Conservation (phyloP, 2,888 invertebrate genomes). For the Pristionchus arcanus region DNA sequence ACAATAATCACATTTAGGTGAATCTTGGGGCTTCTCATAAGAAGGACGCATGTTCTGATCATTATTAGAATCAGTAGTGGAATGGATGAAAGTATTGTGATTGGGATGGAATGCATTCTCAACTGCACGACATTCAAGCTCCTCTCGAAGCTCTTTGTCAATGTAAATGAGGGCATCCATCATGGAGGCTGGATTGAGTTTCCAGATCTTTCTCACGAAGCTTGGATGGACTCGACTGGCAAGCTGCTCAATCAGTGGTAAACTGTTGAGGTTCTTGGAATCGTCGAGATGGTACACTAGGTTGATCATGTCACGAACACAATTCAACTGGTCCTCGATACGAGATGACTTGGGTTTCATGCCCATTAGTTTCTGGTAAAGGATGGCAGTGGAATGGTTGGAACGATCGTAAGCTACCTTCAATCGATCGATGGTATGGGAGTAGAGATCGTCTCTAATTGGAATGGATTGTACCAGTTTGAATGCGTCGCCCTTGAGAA, state of each 20-base stretch:
- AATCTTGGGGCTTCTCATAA: background rate
- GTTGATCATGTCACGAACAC: conserved; percentile 15
- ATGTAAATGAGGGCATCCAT: background rate
- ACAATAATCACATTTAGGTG: conserved; percentile 9
- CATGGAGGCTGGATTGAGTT: background rate
- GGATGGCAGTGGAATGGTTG: background rate
- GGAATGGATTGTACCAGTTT: background rate
- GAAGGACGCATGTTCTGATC: background rate
- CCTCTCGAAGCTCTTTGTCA: background rate
- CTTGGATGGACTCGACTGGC: background rate
- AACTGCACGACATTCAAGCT: background rate
- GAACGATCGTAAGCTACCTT: conserved; percentile 33
- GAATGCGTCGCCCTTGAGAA: background rate
- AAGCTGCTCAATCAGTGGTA: background rate
- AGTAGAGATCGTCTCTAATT: background rate
- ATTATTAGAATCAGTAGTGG: background rate
- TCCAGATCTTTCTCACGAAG: conserved; percentile 13
- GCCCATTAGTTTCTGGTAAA: background rate
- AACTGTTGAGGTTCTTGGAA: background rate
- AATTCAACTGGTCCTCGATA: background rate
- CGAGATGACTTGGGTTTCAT: background rate
- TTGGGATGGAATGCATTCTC: background rate
- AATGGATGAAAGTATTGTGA: background rate
- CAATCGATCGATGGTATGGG: background rate
- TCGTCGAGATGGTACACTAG: background rate